Percentiles rank a stretch among this genome's conserved stretches.
Conservation (phyloP, 2,113 vertebrate genomes). For the Anarrhichthys ocellatus region DNA sequence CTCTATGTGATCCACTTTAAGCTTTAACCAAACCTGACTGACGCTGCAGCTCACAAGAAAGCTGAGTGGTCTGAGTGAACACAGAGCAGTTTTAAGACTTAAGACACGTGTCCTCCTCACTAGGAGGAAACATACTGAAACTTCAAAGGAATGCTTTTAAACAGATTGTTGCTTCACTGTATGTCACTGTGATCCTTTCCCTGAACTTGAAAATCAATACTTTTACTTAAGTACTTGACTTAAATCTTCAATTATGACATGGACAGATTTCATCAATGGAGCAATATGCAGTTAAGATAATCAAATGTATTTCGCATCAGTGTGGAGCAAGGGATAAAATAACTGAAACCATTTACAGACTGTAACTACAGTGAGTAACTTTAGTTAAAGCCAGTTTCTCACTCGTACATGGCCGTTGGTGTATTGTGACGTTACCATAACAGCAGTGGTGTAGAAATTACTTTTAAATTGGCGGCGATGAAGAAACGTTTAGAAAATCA, state of each 20-base stretch:
- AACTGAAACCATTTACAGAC: too few species aligned
- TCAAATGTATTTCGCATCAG: not conserved
- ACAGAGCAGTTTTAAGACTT: not conserved
- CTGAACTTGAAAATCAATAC: not conserved
- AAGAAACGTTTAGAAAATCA: too few species aligned
- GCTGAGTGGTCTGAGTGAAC: not conserved
- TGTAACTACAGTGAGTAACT: too few species aligned
- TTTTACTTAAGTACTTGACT: not conserved
- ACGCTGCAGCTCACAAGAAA: slow-evolving; percentile 14
- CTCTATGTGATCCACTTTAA: slow-evolving; percentile 35
- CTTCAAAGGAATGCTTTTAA: not conserved
- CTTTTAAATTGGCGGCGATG: too few species aligned
- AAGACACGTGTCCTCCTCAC: not conserved
- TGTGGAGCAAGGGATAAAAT: not conserved
- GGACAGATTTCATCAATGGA: not conserved
- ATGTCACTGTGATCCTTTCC: not conserved
- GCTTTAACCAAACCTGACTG: slow-evolving; percentile 4
- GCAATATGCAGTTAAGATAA: not conserved
- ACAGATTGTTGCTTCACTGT: not conserved
- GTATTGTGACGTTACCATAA: too few species aligned
- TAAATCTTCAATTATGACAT: not conserved
- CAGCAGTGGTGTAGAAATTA: too few species aligned
- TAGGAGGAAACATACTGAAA: not conserved
- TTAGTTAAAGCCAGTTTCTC: too few species aligned
- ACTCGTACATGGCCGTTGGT: too few species aligned